A percentile compares a stretch with the other conserved stretches of the same genome.
These are phyloP conservation scores for Triplophysa bombifrons DNA, from an alignment of 2,797 vertebrate genomes.

Conservation along the genomic window DNA sequence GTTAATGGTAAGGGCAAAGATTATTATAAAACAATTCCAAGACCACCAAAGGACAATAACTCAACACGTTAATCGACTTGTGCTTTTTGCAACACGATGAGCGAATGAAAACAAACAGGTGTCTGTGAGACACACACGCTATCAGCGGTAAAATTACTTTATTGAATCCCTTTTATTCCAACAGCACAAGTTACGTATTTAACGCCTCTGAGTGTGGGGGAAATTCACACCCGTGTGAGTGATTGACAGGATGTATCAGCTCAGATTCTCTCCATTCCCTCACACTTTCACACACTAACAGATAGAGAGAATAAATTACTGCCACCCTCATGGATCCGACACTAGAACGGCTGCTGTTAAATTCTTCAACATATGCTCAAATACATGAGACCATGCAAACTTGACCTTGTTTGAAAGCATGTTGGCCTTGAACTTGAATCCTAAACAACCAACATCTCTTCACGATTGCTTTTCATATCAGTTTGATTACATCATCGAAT, in stretches of 20 bases:
- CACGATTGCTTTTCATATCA: constrained; percentile 53
- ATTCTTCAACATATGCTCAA: constrained; percentile 14
- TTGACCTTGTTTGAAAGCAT: constrained; percentile 41
- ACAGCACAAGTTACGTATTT: constrained; percentile 87
- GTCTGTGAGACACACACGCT: neutral
- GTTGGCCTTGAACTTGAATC: constrained; percentile 36
- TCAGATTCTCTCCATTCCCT: constrained; percentile 66
- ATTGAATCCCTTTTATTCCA: constrained; percentile 90
- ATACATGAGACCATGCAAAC: constrained; percentile 8
- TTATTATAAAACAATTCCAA: neutral
- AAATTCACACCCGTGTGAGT: constrained; percentile 75
- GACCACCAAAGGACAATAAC: neutral
- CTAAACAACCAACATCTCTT: constrained; percentile 53
- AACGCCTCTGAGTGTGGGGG: constrained; percentile 73
- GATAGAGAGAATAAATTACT: constrained; percentile 28
- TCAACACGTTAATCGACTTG: neutral
- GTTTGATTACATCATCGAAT: constrained; percentile 55
- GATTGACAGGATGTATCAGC: constrained; percentile 77
- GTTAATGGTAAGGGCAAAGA: neutral
- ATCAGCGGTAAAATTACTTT: constrained; percentile 79
- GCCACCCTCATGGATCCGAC: constrained; percentile 6
- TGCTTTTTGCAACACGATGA: neutral
- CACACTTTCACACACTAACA: constrained; percentile 49
- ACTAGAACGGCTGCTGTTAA: constrained; percentile 21
- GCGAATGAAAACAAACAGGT: neutral